These are phyloP conservation scores for Copidosoma floridanum DNA, from an alignment of 1,140 invertebrate genomes.

Conservation along the genomic window DNA sequence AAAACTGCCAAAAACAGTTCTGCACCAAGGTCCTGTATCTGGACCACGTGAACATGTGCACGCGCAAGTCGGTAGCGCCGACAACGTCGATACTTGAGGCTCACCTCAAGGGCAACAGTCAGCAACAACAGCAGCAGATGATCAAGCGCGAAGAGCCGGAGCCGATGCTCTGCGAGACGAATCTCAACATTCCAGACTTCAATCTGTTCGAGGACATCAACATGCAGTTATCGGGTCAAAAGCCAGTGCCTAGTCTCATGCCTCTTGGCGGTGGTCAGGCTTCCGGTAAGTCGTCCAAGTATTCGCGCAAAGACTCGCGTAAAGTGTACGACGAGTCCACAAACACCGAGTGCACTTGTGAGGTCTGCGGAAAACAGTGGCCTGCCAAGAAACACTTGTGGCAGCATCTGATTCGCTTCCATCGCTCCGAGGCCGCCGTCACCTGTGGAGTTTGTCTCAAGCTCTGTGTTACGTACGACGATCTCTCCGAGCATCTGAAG, in stretches of 20 bases:
- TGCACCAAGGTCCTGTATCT: slow-evolving; percentile 48
- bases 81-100: slow-evolving; percentile 47
- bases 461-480: slow-evolving; percentile 57
- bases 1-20: slow-evolving; percentile 50
- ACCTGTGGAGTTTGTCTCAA: slow-evolving; percentile 64
- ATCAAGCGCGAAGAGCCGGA: slow-evolving; percentile 47
- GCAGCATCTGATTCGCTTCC: slow-evolving; percentile 65
- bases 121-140: too few relatives aligned
- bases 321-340: slow-evolving; percentile 55
- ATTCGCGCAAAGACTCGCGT: slow-evolving; percentile 51
- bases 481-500: slow-evolving; percentile 58
- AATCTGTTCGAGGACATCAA: slow-evolving; percentile 55
- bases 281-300: slow-evolving; percentile 32
- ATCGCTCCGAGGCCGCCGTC: slow-evolving; percentile 59
- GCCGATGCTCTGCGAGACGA: slow-evolving; percentile 37
- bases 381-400: slow-evolving; percentile 64
- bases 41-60: slow-evolving; percentile 35
- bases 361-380: slow-evolving; percentile 64
- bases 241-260: slow-evolving; percentile 51
- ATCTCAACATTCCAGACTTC: slow-evolving; percentile 54
- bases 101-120: slow-evolving; percentile 52
- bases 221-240: slow-evolving; percentile 49
- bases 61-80: slow-evolving; percentile 7
- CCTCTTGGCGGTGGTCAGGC: slow-evolving; percentile 27
- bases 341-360: slow-evolving; percentile 57